Evolutionary conservation across 2,888 invertebrate genomes (phyloP).

Genomic region (Sthenelais limicola): DNA sequence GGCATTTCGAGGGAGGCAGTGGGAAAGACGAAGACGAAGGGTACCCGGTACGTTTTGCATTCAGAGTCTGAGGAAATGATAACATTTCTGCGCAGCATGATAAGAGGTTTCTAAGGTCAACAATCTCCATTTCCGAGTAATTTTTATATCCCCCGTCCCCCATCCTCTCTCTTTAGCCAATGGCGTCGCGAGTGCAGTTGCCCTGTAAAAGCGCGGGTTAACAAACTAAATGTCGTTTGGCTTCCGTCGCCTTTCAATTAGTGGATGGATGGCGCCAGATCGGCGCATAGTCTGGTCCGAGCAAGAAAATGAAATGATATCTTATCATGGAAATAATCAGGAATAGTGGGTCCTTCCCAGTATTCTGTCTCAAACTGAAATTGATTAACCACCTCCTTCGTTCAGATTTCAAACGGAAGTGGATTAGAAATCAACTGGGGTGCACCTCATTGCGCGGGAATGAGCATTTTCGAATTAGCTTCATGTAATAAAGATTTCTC

Average conservation of each 20-base stretch:
- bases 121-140: slow-evolving; percentile 13
- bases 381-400: no score
- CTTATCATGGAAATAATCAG: slow-evolving; percentile 33
- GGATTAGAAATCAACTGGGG: no score
- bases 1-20: not conserved
- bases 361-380: no score
- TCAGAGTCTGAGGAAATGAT: no score
- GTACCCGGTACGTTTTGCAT: no score
- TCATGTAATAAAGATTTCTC: no score
- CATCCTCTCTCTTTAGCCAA: not conserved
- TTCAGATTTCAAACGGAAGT: no score
- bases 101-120: slow-evolving; percentile 4
- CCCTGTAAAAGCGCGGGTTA: no score
- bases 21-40: slow-evolving; percentile 20
- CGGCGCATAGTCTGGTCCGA: not conserved
- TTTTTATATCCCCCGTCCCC: not conserved
- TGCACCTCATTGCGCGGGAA: no score
- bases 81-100: slow-evolving; percentile 6
- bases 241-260: slow-evolving; percentile 30
- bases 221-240: slow-evolving; percentile 24
- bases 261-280: slow-evolving; percentile 10
- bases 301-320: slow-evolving; percentile 35
- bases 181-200: no score
- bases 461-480: no score
- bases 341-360: not conserved